Evolutionary conservation across 2,113 vertebrate genomes (phyloP), one percentile per base, ranked within the genome.

Genomic region (Dinomys branickii): DNA sequence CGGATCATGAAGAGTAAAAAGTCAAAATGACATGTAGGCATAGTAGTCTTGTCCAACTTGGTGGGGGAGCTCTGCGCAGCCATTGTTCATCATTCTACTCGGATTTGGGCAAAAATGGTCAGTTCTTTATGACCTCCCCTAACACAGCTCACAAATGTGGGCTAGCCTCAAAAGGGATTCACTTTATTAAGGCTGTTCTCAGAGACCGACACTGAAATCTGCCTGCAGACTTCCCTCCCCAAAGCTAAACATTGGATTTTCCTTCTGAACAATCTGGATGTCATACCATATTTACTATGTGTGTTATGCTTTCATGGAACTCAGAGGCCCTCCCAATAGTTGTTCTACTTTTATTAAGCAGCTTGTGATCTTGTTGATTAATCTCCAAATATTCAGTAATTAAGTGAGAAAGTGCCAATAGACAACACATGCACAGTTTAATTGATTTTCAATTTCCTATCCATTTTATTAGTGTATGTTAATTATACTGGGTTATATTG

Each of bases 301-400:
- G 73, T 94, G 54, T 26, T 95, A 41, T 50, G 63, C 50, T 87
- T 95, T 44, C 58, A 58, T 67, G 12, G 22, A 93, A 69, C 73
- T 75, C 84, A 92, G 71, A 95, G 38, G 30, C 11, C 20, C 91
- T 93, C 20, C 30, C 22, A 91, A 30, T 19, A 90, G 41, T 90
- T 85, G 17, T 24, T 50, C 0, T 86, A 81, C n/a, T 65, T 92
- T 92, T 59, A 95, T 56, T 87, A 91, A 88, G 35, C 82, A 90
- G 41, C 56, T 97, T 95, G 77, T 92, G 52, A 52, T 94, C 24
- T 71, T 85, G 17, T 54, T 92, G 58, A 92, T 91, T 94, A 81
- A 63, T 88, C 5, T 89, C 47, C 11, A 96, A 97, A 93, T 58
- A 65, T 78, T 88, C 56, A 91, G 38, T 91, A 94, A 94, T 83